A percentile compares a stretch with the other conserved stretches of the same genome.
Conservation (phyloP, 1,140 invertebrate genomes). For the Saccostrea echinata region DNA sequence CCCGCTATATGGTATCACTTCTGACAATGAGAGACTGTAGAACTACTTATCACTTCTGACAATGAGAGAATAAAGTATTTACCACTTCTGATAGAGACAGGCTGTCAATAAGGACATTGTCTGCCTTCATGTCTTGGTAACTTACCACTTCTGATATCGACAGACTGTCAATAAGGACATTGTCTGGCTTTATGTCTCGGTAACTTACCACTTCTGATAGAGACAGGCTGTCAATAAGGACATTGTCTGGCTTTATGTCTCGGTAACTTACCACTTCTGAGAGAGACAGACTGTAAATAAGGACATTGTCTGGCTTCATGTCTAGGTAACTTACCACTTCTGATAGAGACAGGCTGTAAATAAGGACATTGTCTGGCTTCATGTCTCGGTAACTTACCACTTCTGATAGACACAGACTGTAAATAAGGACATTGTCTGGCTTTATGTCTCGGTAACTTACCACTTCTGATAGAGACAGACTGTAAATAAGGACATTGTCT, state of each 20-base stretch:
- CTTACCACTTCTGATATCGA: slow-evolving; percentile 60
- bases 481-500: slow-evolving; percentile 77
- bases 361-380: slow-evolving; percentile 78
- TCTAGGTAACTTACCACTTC: slow-evolving; percentile 71
- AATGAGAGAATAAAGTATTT: too few relatives aligned
- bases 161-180: slow-evolving; percentile 75
- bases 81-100: slow-evolving; percentile 61
- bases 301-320: slow-evolving; percentile 78
- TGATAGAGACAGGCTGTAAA: slow-evolving; percentile 71
- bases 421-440: slow-evolving; percentile 77
- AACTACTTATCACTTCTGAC: slow-evolving; percentile 41
- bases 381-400: slow-evolving; percentile 75
- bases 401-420: slow-evolving; percentile 65
- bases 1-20: too few relatives aligned
- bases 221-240: slow-evolving; percentile 74
- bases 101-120: slow-evolving; percentile 77
- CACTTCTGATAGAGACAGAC: slow-evolving; percentile 58
- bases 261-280: slow-evolving; percentile 67
- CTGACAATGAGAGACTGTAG: too few relatives aligned
- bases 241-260: slow-evolving; percentile 78
- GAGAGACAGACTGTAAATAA: slow-evolving; percentile 73
- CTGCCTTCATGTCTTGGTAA: slow-evolving; percentile 77
- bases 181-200: slow-evolving; percentile 78
- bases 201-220: slow-evolving; percentile 65
- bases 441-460: slow-evolving; percentile 78